Conservation (phyloP, 2,113 vertebrate species). For the Ancistrus triradiatus region DNA sequence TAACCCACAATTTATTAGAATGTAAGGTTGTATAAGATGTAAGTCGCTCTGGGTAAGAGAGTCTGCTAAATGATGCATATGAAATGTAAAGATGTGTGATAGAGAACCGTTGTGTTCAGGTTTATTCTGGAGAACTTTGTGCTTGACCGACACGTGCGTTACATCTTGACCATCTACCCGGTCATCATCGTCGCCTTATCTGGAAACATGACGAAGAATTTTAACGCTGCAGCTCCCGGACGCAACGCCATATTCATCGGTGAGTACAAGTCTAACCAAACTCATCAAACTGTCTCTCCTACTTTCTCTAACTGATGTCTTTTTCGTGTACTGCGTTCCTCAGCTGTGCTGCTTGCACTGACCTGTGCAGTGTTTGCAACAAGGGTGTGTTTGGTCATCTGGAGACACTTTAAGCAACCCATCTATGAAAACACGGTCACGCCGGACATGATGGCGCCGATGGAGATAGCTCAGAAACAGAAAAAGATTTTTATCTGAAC, state of each 20-base stretch:
- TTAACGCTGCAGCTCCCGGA: constrained; percentile 10
- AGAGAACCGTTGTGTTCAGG: constrained; percentile 42
- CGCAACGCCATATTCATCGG: constrained; percentile 55
- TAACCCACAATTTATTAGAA: too few species aligned
- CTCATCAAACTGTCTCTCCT: background rate
- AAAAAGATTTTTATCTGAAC: constrained; percentile 47
- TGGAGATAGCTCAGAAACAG: constrained; percentile 53
- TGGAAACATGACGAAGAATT: constrained; percentile 48
- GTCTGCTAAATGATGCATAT: too few species aligned
- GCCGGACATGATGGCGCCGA: constrained; percentile 43
- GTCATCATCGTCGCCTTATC: constrained; percentile 59
- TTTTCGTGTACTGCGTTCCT: constrained; percentile 18
- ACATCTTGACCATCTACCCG: constrained; percentile 65
- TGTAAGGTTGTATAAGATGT: too few species aligned
- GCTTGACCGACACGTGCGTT: constrained; percentile 62
- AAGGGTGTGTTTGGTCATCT: constrained; percentile 46
- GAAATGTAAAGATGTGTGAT: background rate
- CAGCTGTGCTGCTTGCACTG: constrained; percentile 51
- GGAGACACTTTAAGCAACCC: constrained; percentile 52
- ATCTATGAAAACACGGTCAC: constrained; percentile 30
- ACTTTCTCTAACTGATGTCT: background rate
- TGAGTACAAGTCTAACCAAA: constrained; percentile 37
- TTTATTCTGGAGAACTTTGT: constrained; percentile 63
- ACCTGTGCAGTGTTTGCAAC: constrained; percentile 43
- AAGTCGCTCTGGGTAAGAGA: too few species aligned